Percentiles rank a stretch among this genome's conserved stretches.
These are phyloP conservation scores for Torymus auratus DNA, from an alignment of 2,888 invertebrate genomes.

Conservation along the genomic window DNA sequence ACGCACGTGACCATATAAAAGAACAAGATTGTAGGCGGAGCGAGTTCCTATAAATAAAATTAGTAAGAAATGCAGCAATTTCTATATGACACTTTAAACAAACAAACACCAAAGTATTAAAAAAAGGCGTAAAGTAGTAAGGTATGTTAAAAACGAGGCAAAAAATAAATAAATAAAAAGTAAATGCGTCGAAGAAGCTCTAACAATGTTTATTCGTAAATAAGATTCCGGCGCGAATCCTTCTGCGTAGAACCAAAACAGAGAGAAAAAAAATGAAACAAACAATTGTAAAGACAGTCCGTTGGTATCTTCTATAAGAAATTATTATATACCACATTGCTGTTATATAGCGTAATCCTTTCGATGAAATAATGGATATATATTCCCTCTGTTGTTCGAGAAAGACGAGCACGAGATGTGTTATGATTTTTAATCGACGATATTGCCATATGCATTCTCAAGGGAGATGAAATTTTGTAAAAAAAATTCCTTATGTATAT, in stretches of 20 bases:
- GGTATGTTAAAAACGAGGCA: conserved; percentile 4
- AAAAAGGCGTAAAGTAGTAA: conserved; percentile 35
- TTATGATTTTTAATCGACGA: conserved; percentile 51
- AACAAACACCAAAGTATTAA: conserved; percentile 56
- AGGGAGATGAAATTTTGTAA: conserved; percentile 47
- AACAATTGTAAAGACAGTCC: conserved; percentile 23
- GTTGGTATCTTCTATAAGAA: conserved; percentile 51
- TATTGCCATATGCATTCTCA: conserved; percentile 41
- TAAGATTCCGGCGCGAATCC: conserved; percentile 38
- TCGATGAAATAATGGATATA: too few relatives aligned
- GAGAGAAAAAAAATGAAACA: conserved; percentile 13
- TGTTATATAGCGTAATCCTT: conserved; percentile 24
- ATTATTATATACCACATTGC: conserved; percentile 37
- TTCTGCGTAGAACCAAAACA: conserved; percentile 16
- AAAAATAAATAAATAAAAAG: conserved; percentile 6
- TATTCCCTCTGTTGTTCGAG: conserved; percentile 30
- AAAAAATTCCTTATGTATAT: conserved; percentile 50
- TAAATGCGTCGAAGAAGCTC: conserved; percentile 22
- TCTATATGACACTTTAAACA: conserved; percentile 42
- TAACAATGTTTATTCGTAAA: conserved; percentile 32
- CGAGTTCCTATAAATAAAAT: conserved; percentile 51
- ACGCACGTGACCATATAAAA: conserved; percentile 5
- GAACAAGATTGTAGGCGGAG: conserved; percentile 23
- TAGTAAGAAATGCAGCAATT: conserved; percentile 39
- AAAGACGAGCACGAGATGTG: conserved; percentile 6